Percentiles rank a stretch among this genome's conserved stretches.
Conservation (phyloP, 2,113 vertebrate genomes). For the Enhydra lutris region DNA sequence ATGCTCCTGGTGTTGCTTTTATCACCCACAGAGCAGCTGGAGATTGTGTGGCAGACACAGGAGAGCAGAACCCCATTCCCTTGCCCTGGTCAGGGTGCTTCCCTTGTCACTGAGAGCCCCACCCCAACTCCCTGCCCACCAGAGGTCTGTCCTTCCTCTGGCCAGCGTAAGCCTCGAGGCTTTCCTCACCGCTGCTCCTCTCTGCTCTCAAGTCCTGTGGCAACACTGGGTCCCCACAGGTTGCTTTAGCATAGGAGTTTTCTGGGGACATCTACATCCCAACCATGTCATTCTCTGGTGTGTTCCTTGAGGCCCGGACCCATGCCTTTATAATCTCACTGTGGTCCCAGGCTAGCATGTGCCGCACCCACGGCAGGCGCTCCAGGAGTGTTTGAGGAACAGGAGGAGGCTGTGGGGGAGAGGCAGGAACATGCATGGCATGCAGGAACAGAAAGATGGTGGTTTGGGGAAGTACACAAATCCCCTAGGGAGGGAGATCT, state of each 20-base stretch:
- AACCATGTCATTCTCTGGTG: not conserved
- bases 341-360: not conserved
- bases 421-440: not conserved
- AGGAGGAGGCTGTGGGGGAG: not conserved
- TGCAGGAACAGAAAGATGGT: not conserved
- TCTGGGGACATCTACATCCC: not conserved
- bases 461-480: not conserved
- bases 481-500: not conserved
- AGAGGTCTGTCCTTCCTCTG: not conserved
- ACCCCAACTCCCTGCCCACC: not conserved
- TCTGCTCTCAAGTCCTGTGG: not conserved
- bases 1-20: not conserved
- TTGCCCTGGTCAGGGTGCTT: too few species aligned
- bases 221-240: not conserved
- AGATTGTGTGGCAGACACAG: not conserved
- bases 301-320: not conserved
- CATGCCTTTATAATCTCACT: not conserved
- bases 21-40: not conserved
- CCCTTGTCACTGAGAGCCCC: rapidly evolving
- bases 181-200: not conserved
- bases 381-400: not conserved
- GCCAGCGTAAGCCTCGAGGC: not conserved
- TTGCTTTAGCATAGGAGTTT: not conserved
- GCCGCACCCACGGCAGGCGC: too few species aligned
- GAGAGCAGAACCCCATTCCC: not conserved